Base-by-base conservation (phyloP, 2,113 vertebrate genomes). In the Carollia perspicillata region DNA sequence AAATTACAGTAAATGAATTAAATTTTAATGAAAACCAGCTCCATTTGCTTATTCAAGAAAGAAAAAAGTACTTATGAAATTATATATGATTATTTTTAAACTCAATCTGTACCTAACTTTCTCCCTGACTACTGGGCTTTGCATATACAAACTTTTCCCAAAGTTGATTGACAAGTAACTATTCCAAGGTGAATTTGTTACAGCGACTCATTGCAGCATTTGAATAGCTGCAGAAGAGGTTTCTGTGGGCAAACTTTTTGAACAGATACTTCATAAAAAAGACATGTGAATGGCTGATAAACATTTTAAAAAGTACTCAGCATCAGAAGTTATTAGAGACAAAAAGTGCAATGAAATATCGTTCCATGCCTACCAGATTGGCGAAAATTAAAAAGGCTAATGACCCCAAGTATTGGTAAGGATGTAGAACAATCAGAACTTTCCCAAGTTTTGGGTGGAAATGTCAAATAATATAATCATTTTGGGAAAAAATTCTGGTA, bases 61-160 rank as follows among this genome's bases (percentile, higher is more conserved):
- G 80, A 55, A 91, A 72, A 92, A 90, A 37, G 26, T 9, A 55
- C 14, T 85, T 69, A 44, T 44, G 2, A 89, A 94, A 51, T 75
- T n/a, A 60, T 53, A 65, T 78, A 80, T 66, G 77, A 87, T 80
- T 63, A 95, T 63, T 88, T 91, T 44, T 49, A 95, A 92, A 78
- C 30, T 28, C 3, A 42, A 40, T 49, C 7, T 4, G 30, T n/a
- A 33, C 93, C 44, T 49, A 79, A 33, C 10, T 72, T 84, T 65
- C 28, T 44, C 49, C 44, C 51, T 71, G 42, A 33, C 35, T n/a
- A 10, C 2, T 71, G 35, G 6, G 40, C 23, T 47, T 44, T 72
- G 17, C 4, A 40, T 40, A 58, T 26, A 49, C 3, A 80, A 68
- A 28, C 8, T 89, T 89, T 13, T 2, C 4, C 42, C 3, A 63